Conservation (phyloP, 2,888 invertebrate species). For the Parapristionchus giblindavisi region DNA sequence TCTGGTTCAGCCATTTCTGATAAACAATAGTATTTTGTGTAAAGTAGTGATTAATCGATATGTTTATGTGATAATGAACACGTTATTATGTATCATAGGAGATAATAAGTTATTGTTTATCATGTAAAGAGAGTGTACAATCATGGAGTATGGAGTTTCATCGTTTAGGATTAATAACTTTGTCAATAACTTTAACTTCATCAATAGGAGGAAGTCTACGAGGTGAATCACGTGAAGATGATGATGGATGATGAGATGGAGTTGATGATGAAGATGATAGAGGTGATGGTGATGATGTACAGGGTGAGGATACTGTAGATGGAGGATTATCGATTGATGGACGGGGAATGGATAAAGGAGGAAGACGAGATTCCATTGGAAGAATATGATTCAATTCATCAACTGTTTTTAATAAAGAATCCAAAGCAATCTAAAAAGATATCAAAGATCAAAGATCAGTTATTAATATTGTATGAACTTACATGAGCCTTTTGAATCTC, state of each 20-base stretch:
- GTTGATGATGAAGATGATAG: conserved; percentile 31
- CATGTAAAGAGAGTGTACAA: conserved; percentile 22
- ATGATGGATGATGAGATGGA: conserved; percentile 7
- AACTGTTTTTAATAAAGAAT: background rate
- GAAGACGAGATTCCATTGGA: conserved; percentile 3
- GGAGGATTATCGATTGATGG: conserved; percentile 23
- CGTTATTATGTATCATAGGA: conserved; percentile 9
- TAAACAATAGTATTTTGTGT: background rate
- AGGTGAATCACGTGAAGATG: conserved; percentile 18
- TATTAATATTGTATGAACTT: background rate
- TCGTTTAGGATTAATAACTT: background rate
- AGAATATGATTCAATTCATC: conserved; percentile 15
- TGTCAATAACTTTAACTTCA: conserved; percentile 33
- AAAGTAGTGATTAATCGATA: background rate
- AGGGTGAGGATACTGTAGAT: no score
- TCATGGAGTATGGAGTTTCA: background rate
- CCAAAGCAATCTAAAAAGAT: conserved; percentile 1
- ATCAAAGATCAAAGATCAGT: background rate
- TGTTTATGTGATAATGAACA: background rate
- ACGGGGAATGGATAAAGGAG: conserved; percentile 24
- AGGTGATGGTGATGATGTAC: conserved; percentile 13
- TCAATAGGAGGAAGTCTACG: conserved; percentile 35
- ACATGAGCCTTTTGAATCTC: conserved; percentile 46
- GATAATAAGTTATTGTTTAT: background rate
- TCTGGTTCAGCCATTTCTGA: conserved; percentile 41